Percentiles rank a stretch among this genome's conserved stretches.
These are phyloP conservation scores for Gymnocheta viridis DNA, from an alignment of 2,888 invertebrate genomes.

Conservation along the genomic window DNA sequence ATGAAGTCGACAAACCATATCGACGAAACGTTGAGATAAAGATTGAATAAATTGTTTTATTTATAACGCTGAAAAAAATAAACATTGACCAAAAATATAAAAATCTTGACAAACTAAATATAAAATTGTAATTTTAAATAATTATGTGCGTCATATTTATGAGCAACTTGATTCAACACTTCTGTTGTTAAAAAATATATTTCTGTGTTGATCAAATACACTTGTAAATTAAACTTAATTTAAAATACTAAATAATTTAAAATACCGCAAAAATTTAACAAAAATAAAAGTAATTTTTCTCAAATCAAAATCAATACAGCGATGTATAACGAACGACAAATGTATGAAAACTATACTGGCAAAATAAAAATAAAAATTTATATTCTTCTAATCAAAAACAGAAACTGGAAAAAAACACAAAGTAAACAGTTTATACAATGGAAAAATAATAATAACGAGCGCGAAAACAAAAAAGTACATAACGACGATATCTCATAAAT, in stretches of 20 bases:
- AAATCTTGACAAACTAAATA: too few species aligned
- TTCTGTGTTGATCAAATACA: not conserved
- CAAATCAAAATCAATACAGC: not conserved
- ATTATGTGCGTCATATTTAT: too few species aligned
- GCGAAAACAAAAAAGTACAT: not conserved
- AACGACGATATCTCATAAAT: not conserved
- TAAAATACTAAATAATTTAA: not conserved
- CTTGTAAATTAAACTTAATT: not conserved
- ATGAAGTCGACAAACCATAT: too few species aligned
- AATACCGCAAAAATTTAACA: not conserved
- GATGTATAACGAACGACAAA: constrained; percentile 56
- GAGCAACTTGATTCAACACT: not conserved
- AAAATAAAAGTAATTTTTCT: not conserved
- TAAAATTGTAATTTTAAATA: too few species aligned
- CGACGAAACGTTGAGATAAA: too few species aligned
- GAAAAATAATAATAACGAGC: not conserved
- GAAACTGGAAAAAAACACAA: constrained; percentile 9
- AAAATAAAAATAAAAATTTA: constrained; percentile 53
- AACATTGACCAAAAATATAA: too few species aligned
- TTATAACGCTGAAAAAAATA: too few species aligned
- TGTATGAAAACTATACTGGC: constrained; percentile 60
- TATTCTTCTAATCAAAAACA: constrained; percentile 54
- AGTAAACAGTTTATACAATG: not conserved
- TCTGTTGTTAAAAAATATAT: not conserved
- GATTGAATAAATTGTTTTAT: too few species aligned